A percentile compares a stretch with the other conserved stretches of the same genome.
These are phyloP conservation scores for Cerastoderma edule DNA, from an alignment of 2,888 invertebrate species.

Conservation along the genomic window DNA sequence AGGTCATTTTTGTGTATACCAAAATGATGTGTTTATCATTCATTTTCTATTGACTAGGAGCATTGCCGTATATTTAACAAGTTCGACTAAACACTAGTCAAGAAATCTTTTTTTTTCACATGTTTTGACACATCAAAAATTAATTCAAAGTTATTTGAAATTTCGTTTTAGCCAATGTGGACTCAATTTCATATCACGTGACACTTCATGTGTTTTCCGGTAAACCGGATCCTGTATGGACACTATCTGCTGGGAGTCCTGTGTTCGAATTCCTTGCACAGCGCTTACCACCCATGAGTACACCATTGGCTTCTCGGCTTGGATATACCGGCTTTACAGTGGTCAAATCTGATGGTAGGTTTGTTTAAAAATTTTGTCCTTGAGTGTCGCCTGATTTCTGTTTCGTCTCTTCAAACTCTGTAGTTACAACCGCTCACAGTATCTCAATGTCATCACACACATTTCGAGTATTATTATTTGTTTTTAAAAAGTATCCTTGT, in stretches of 20 bases:
- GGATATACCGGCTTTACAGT: neutral
- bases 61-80: too few relatives aligned
- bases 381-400: neutral
- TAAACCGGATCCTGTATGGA: conserved; percentile 13
- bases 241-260: neutral
- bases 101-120: too few relatives aligned
- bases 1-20: too few relatives aligned
- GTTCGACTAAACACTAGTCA: too few relatives aligned
- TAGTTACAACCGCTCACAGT: too few relatives aligned
- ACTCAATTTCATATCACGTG: conserved; percentile 1
- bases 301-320: neutral
- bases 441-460: too few relatives aligned
- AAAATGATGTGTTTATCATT: too few relatives aligned
- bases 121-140: too few relatives aligned
- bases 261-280: neutral
- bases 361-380: neutral
- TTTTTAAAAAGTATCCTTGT: too few relatives aligned
- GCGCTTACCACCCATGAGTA: neutral
- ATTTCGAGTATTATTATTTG: too few relatives aligned
- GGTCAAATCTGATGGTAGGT: neutral
- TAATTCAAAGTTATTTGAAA: too few relatives aligned
- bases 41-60: too few relatives aligned
- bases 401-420: neutral
- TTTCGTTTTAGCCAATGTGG: neutral
- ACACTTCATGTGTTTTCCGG: conserved; percentile 20